Percentiles rank a stretch among this genome's conserved stretches.
phyloP scores from a whole-genome alignment of 2,888 invertebrate species.

The Drosophila monieri region DNA sequence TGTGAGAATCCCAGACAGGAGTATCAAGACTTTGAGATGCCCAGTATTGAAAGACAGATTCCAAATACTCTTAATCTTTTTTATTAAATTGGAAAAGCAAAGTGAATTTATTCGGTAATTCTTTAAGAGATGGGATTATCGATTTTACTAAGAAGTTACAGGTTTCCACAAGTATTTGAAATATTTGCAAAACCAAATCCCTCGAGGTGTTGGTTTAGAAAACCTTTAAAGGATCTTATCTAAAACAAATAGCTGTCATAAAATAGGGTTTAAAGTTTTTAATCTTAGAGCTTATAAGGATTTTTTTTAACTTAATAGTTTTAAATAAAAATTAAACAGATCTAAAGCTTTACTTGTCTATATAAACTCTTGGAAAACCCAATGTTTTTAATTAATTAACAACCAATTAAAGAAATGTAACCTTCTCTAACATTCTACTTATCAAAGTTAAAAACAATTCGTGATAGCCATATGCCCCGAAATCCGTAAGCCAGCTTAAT shows the following conservation, averaged over 20 bases:
- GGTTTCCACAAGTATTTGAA: background rate
- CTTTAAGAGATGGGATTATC: background rate
- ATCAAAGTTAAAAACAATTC: background rate
- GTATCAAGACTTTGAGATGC: conserved; percentile 13
- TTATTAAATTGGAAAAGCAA: background rate
- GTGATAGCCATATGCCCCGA: background rate
- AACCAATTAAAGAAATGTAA: background rate
- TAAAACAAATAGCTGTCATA: background rate
- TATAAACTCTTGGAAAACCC: background rate
- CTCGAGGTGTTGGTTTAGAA: background rate
- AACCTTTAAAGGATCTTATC: background rate
- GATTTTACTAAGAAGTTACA: background rate
- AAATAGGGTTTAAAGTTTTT: background rate
- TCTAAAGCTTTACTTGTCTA: background rate
- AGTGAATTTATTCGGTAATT: background rate
- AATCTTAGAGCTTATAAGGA: too few species aligned
- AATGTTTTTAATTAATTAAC: conserved; percentile 1
- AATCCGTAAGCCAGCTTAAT: conserved; percentile 6
- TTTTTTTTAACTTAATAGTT: too few species aligned
- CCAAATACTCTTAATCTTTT: background rate
- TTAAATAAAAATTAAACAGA: background rate
- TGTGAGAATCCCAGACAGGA: background rate
- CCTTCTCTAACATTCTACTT: background rate
- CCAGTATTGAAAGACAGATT: conserved; percentile 6
- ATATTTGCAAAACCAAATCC: background rate